Evolutionary conservation across 2,797 vertebrate genomes (phyloP).

Genomic region (Scarus forsteni): DNA sequence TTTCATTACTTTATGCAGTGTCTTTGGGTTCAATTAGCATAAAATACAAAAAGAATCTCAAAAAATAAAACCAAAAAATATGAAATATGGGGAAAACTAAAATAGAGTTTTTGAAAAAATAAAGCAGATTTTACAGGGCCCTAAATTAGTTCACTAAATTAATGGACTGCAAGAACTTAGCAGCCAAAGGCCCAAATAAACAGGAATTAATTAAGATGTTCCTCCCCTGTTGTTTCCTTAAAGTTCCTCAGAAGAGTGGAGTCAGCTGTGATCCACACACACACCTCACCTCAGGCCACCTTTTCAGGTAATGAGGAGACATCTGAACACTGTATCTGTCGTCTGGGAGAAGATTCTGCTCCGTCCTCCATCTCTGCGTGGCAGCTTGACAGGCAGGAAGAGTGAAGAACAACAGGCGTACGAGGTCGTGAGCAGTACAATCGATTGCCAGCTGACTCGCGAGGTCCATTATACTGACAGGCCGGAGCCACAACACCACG

Average conservation of each 20-base stretch:
- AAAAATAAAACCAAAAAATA: too few species aligned
- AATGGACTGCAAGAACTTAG: conserved; percentile 15
- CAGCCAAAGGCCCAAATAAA: conserved; percentile 26
- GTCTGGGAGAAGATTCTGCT: conserved; percentile 63
- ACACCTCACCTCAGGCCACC: conserved; percentile 61
- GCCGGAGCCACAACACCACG: conserved; percentile 66
- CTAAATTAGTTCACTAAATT: neutral
- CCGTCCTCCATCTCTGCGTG: conserved; percentile 67
- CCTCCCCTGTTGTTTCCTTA: conserved; percentile 9
- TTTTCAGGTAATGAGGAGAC: conserved; percentile 73
- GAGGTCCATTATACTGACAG: conserved; percentile 79
- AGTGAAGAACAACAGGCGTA: conserved; percentile 77
- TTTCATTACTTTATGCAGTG: too few species aligned
- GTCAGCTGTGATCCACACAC: conserved; percentile 20
- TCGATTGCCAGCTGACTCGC: conserved; percentile 77
- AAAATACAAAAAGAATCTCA: too few species aligned
- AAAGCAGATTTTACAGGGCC: too few species aligned
- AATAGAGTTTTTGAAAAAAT: too few species aligned
- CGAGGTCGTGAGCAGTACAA: conserved; percentile 64
- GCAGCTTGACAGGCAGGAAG: conserved; percentile 77
- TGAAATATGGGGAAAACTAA: too few species aligned
- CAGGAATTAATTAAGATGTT: conserved; percentile 24
- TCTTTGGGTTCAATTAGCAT: too few species aligned
- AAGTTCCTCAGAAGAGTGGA: conserved; percentile 28
- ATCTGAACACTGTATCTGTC: conserved; percentile 69